Evolutionary conservation across 1,140 invertebrate genomes (phyloP).

Genomic region (Xylocopa sonorina): DNA sequence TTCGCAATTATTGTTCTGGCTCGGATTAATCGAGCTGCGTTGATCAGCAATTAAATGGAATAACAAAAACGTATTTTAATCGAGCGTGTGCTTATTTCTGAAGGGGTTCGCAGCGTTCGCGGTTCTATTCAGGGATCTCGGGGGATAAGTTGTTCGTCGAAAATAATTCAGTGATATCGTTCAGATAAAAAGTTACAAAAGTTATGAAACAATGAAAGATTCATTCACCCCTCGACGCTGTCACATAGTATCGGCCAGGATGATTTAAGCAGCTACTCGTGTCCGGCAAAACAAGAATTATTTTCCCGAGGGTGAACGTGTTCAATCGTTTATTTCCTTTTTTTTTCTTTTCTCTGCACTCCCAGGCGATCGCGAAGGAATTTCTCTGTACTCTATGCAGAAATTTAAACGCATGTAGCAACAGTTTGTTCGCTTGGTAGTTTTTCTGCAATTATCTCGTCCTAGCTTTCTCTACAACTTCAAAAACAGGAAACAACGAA

Average conservation of each 20-base stretch:
- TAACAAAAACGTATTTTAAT: no score
- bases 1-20: no score
- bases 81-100: not conserved
- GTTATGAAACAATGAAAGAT: slow-evolving; percentile 18
- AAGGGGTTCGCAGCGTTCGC: no score
- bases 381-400: no score
- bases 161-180: not conserved
- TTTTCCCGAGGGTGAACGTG: not conserved
- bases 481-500: no score
- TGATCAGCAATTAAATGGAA: no score
- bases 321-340: not conserved
- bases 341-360: no score
- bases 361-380: not conserved
- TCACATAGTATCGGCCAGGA: not conserved
- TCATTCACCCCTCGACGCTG: slow-evolving; percentile 4
- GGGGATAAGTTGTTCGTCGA: not conserved
- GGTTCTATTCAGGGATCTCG: not conserved
- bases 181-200: not conserved
- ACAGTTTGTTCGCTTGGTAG: no score
- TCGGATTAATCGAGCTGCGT: no score
- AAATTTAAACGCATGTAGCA: not conserved
- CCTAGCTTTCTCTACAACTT: no score
- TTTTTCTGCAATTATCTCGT: no score
- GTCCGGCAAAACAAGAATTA: slow-evolving; percentile 11
- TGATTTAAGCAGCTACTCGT: slow-evolving; percentile 9